A percentile compares a stretch with the other conserved stretches of the same genome.
Evolutionary conservation across 2,797 vertebrate species (phyloP).

Genomic region (Champsocephalus esox): DNA sequence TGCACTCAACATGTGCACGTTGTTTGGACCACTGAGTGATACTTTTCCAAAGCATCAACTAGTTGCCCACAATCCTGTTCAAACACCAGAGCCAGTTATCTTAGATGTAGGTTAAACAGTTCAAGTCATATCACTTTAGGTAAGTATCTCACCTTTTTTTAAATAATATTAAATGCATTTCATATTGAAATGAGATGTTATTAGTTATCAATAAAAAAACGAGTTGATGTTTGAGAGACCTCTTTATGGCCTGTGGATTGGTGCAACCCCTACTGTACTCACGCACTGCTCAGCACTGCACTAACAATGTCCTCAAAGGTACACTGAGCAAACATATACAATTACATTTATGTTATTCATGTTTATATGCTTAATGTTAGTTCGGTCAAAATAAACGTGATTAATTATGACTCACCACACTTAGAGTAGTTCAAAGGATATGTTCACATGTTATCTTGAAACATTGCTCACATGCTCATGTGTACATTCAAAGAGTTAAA

Average conservation of each 20-base stretch:
- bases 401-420: conserved; percentile 22
- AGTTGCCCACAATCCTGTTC: not conserved
- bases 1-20: conserved; percentile 53
- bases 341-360: not conserved
- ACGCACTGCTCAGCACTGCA: conserved; percentile 51
- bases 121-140: not conserved
- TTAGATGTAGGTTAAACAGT: not conserved
- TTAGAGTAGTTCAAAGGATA: conserved; percentile 28
- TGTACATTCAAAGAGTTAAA: not conserved
- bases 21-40: not conserved
- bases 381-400: conserved; percentile 4
- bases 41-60: conserved; percentile 42
- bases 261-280: conserved; percentile 65
- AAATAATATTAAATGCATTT: not conserved
- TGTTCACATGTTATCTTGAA: conserved; percentile 13
- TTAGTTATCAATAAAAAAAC: not conserved
- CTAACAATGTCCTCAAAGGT: conserved; percentile 68
- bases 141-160: not conserved
- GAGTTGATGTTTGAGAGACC: conserved; percentile 40
- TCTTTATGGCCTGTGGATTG: not conserved
- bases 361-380: conserved; percentile 7
- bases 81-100: no score
- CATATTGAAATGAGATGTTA: fast-evolving
- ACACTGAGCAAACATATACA: conserved; percentile 66
- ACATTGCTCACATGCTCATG: not conserved